Percentiles rank a stretch among this genome's conserved stretches.
Conservation (phyloP, 2,113 vertebrate species). For the Okapia johnstoni region DNA sequence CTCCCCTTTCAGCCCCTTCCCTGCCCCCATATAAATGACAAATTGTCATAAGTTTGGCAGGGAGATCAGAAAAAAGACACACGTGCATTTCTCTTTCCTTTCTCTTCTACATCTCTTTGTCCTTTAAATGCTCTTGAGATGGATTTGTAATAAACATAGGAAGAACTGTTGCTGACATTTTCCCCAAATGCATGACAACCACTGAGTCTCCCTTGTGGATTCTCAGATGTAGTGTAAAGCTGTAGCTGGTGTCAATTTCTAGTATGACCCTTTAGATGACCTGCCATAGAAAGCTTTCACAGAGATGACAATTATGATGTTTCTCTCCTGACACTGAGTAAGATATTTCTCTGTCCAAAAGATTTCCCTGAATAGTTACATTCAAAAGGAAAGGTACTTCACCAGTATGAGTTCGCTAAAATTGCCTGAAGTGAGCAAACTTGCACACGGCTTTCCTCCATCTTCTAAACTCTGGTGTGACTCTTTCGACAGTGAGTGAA, state of each 20-base stretch:
- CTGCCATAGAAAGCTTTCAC: neutral
- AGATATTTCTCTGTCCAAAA: neutral
- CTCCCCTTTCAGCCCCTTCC: neutral
- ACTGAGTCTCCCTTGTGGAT: neutral
- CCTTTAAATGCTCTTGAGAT: neutral
- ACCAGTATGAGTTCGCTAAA: neutral
- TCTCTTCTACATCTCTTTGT: neutral
- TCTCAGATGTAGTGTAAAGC: neutral
- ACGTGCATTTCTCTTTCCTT: neutral
- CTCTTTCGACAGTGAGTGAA: slow-evolving; percentile 48
- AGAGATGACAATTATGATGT: neutral
- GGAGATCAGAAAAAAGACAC: neutral
- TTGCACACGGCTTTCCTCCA: neutral
- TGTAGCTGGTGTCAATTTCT: neutral
- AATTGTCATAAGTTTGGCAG: neutral
- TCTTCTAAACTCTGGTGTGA: slow-evolving; percentile 28
- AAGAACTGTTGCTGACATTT: neutral
- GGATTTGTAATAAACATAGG: neutral
- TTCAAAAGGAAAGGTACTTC: neutral
- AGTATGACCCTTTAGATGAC: neutral
- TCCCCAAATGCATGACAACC: neutral
- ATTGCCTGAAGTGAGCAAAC: neutral
- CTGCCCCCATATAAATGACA: neutral
- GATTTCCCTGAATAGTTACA: neutral
- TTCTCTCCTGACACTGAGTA: neutral